Conservation (phyloP, 2,797 vertebrate genomes). For the Eulemur coronatus region DNA sequence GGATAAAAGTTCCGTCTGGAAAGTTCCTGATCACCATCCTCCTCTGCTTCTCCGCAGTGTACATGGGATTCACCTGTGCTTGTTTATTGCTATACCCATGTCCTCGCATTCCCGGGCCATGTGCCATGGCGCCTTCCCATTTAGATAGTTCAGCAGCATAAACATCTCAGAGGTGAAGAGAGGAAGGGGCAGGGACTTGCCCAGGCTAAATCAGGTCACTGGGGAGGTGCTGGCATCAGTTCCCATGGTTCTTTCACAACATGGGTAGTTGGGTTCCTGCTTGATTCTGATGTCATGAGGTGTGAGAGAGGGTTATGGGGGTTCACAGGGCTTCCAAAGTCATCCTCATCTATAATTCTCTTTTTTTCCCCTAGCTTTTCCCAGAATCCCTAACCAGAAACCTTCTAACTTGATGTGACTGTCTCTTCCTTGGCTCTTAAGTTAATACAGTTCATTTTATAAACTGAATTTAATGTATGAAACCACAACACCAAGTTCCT, state of each 20-base stretch:
- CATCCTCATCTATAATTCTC: background rate
- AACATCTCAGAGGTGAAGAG: background rate
- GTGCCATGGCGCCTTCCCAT: background rate
- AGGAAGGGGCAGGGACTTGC: background rate
- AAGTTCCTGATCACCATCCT: background rate
- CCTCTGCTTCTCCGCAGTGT: background rate
- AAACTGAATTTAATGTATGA: slow-evolving; percentile 29
- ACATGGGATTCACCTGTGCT: background rate
- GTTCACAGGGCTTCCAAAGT: background rate
- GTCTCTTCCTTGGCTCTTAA: background rate
- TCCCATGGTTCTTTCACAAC: background rate
- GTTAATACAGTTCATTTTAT: slow-evolving; percentile 11
- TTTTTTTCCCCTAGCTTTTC: background rate
- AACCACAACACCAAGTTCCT: slow-evolving; percentile 34
- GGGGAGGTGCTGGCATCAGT: background rate
- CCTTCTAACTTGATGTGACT: slow-evolving; percentile 2
- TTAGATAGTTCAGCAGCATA: background rate
- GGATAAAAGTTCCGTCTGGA: background rate
- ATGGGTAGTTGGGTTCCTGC: background rate
- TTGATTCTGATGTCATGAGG: background rate
- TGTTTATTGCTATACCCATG: background rate
- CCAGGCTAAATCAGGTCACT: background rate
- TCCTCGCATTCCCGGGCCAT: background rate
- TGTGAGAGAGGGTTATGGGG: background rate
- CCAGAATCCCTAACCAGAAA: background rate